A percentile compares a stretch with the other conserved stretches of the same genome.
Evolutionary conservation across 1,140 invertebrate genomes (phyloP).

Genomic region (Cyrtorhinus lividipennis): DNA sequence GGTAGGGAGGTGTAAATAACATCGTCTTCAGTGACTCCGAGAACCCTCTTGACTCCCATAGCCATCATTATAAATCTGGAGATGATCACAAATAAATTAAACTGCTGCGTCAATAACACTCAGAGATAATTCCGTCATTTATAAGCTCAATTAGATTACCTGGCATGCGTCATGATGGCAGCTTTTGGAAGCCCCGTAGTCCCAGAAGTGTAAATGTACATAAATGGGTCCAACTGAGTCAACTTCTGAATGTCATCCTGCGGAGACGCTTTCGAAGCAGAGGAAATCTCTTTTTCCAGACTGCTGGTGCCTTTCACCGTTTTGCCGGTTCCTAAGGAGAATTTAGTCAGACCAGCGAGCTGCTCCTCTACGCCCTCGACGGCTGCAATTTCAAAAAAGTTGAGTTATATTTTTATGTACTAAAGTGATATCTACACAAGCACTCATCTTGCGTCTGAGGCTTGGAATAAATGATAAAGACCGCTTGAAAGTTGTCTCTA

Average conservation of each 20-base stretch:
- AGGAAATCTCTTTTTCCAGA: not conserved
- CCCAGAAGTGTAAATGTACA: conserved; percentile 87
- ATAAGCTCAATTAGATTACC: conserved; percentile 39
- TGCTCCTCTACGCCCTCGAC: not conserved
- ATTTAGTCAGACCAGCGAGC: not conserved
- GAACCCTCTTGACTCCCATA: conserved; percentile 39
- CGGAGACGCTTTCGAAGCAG: conserved; percentile 5
- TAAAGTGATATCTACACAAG: not conserved
- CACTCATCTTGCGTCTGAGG: too few species aligned
- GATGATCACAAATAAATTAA: too few species aligned
- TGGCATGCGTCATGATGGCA: conserved; percentile 71
- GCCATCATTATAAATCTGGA: conserved; percentile 48
- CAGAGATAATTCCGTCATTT: too few species aligned
- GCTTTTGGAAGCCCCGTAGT: conserved; percentile 91
- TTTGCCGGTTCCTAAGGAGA: not conserved
- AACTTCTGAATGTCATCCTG: not conserved
- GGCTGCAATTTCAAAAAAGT: too few species aligned
- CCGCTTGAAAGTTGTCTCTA: not conserved
- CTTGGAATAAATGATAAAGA: not conserved
- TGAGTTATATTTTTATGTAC: too few species aligned
- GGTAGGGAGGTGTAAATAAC: conserved; percentile 79
- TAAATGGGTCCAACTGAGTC: conserved; percentile 27
- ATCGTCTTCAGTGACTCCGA: conserved; percentile 44
- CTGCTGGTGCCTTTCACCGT: not conserved
- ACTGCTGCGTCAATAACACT: not conserved